Percentiles rank a stretch among this genome's conserved stretches.
Conservation (phyloP, 2,113 vertebrate genomes). For the Oriolus oriolus region DNA sequence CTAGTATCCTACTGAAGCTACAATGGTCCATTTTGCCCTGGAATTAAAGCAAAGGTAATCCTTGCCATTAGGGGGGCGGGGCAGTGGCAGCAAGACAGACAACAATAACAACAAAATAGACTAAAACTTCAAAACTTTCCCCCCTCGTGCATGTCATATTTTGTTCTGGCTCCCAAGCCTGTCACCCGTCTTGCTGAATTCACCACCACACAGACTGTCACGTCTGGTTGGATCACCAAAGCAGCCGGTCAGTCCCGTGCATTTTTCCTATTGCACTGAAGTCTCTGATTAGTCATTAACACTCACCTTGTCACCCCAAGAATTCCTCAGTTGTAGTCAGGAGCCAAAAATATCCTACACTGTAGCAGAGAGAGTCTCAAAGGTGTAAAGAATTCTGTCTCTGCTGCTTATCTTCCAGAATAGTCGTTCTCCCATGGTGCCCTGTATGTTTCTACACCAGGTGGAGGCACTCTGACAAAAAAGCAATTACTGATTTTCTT, state of each 20-base stretch:
- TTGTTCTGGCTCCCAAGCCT: neutral
- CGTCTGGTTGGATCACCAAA: neutral
- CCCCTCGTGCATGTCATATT: accelerated
- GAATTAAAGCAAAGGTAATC: neutral
- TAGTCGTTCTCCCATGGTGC: neutral
- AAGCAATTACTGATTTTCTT: neutral
- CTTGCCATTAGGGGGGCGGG: neutral
- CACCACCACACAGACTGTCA: neutral
- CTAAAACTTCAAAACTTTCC: neutral
- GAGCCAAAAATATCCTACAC: accelerated
- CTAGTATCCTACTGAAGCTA: neutral
- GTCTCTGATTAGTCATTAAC: accelerated
- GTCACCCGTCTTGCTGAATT: neutral
- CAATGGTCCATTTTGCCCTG: neutral
- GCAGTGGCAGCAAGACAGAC: neutral
- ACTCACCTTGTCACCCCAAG: neutral
- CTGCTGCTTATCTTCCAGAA: neutral
- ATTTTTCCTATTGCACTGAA: neutral
- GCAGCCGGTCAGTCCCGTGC: accelerated
- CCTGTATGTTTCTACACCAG: neutral
- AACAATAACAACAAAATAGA: neutral
- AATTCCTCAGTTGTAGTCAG: neutral
- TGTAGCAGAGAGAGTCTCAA: accelerated
- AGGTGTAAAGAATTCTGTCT: accelerated
- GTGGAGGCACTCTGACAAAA: neutral